Conservation (phyloP, 2,888 invertebrate species). For the Tuberolachnus salignus region DNA sequence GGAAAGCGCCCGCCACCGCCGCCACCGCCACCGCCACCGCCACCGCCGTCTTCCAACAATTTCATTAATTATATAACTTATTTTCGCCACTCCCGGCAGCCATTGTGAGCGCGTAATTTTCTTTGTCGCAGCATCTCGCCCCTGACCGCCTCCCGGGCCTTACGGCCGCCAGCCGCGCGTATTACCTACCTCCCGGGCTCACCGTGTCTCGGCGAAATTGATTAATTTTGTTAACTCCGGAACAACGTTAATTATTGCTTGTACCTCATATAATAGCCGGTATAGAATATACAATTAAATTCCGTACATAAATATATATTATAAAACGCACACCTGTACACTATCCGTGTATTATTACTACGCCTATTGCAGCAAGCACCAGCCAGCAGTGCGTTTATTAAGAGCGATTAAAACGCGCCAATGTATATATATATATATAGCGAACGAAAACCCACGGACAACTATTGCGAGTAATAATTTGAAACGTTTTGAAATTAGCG, state of each 20-base stretch:
- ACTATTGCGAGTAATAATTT: too few species aligned
- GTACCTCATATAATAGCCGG: constrained; percentile 16
- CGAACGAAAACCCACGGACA: too few species aligned
- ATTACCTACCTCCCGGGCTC: not conserved
- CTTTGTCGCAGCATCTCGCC: constrained; percentile 33
- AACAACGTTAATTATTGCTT: constrained; percentile 49
- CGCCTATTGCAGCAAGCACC: too few species aligned
- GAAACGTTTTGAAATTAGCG: too few species aligned
- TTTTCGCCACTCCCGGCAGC: constrained; percentile 52
- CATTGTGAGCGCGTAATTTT: constrained; percentile 55
- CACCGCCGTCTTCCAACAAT: constrained; percentile 52
- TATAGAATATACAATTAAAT: constrained; percentile 45
- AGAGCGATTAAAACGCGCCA: too few species aligned
- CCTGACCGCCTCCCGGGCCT: too few species aligned
- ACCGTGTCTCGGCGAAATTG: constrained; percentile 46
- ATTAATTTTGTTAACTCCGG: constrained; percentile 55
- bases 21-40: not conserved
- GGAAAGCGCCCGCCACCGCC: constrained; percentile 10
- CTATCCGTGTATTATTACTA: too few species aligned
- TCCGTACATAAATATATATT: too few species aligned
- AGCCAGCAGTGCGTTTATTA: too few species aligned
- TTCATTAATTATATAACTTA: constrained; percentile 57
- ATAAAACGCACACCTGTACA: constrained; percentile 9
- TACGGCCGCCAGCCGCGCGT: too few species aligned
- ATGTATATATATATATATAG: too few species aligned